Percentiles rank a stretch among this genome's conserved stretches.
Evolutionary conservation across 2,888 invertebrate genomes (phyloP).

Genomic region (Archips xylosteana): DNA sequence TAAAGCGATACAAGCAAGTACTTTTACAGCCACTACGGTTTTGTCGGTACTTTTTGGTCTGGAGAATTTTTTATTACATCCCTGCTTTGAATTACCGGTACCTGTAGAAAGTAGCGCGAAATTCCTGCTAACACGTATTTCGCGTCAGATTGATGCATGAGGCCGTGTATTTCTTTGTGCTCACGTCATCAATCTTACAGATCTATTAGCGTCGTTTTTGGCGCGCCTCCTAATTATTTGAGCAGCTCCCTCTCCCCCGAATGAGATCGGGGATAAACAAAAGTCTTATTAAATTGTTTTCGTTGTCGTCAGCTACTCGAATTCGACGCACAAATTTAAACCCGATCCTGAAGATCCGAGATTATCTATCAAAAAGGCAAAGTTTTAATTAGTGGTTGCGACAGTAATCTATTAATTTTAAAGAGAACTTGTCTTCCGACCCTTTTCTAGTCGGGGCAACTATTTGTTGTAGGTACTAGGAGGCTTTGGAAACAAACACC

Average conservation of each 20-base stretch:
- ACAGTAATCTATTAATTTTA: slow-evolving; percentile 36
- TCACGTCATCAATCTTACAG: slow-evolving; percentile 71
- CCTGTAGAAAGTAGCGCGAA: slow-evolving; percentile 38
- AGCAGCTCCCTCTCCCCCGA: slow-evolving; percentile 55
- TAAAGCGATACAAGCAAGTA: background rate
- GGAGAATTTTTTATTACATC: slow-evolving; percentile 5
- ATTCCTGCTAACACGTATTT: slow-evolving; percentile 53
- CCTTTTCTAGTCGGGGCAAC: slow-evolving; percentile 4
- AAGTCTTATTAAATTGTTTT: slow-evolving; percentile 38
- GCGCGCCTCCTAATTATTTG: slow-evolving; percentile 72
- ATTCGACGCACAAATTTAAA: slow-evolving; percentile 36
- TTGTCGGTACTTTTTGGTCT: background rate
- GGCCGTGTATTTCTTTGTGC: slow-evolving; percentile 73
- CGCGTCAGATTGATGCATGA: slow-evolving; percentile 76
- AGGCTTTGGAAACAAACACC: background rate
- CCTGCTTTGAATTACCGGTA: slow-evolving; percentile 19
- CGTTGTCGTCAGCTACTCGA: slow-evolving; percentile 28
- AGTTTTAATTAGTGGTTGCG: slow-evolving; percentile 37
- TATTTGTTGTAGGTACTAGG: slow-evolving; percentile 13
- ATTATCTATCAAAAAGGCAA: slow-evolving; percentile 38
- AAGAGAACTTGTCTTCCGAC: slow-evolving; percentile 12
- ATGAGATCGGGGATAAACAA: slow-evolving; percentile 37
- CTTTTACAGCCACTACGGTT: background rate
- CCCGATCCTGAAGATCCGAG: slow-evolving; percentile 26
- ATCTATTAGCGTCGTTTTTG: slow-evolving; percentile 78